These are phyloP conservation scores for Psilanteris sp. DNA, from an alignment of 1,140 invertebrate genomes.

Conservation along the genomic window DNA sequence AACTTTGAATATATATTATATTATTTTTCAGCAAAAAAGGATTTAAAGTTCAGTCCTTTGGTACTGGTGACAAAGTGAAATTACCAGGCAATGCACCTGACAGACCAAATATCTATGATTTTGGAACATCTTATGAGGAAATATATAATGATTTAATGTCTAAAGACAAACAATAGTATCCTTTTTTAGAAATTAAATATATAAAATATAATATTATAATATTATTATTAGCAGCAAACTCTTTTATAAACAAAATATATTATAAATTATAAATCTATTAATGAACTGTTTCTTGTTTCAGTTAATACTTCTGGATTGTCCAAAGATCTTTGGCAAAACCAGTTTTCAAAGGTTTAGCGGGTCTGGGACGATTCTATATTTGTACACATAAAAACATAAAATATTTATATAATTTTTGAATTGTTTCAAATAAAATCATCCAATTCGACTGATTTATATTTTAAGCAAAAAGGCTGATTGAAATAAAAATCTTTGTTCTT, in stretches of 20 bases:
- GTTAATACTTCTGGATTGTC: constrained; percentile 5
- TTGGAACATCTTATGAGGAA: constrained; percentile 96
- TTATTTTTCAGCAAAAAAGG: constrained; percentile 90
- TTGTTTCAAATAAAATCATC: constrained; percentile 4
- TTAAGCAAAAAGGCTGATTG: not conserved
- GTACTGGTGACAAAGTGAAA: constrained; percentile 98
- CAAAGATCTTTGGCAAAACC: constrained; percentile 19
- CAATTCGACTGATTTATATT: not conserved
- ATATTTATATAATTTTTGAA: not conserved
- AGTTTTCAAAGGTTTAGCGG: constrained; percentile 15
- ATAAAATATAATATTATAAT: too few species aligned
- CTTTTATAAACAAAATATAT: too few species aligned
- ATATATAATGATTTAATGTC: constrained; percentile 96
- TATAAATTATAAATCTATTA: constrained; percentile 9
- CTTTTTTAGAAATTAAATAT: constrained; percentile 76
- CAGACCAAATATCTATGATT: constrained; percentile 98
- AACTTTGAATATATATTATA: too few species aligned
- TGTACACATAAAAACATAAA: not conserved
- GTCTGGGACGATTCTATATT: constrained; percentile 7
- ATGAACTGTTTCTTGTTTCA: constrained; percentile 44
- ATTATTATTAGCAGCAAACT: too few species aligned
- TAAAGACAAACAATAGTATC: constrained; percentile 94
- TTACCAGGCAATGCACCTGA: constrained; percentile 96
- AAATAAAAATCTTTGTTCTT: constrained; percentile 8
- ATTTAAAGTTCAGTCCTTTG: constrained; percentile 97